Conservation (phyloP, 2,113 vertebrate genomes). For the Poeciliopsis retropinna region DNA sequence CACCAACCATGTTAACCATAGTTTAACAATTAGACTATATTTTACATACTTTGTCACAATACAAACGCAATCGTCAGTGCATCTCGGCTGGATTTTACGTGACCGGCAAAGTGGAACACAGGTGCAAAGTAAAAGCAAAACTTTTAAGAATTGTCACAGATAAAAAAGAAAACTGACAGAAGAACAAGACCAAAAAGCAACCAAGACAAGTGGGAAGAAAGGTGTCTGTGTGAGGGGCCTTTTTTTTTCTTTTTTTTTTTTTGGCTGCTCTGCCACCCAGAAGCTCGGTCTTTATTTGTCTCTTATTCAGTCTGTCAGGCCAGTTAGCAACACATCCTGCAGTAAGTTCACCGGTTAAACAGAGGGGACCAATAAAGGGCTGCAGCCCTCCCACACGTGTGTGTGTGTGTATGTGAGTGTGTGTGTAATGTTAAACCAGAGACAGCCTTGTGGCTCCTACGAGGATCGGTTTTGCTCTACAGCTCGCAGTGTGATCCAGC, state of each 20-base stretch:
- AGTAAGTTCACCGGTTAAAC: constrained; percentile 29
- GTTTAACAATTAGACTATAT: no score
- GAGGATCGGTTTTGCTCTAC: constrained; percentile 47
- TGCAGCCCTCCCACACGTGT: constrained; percentile 44
- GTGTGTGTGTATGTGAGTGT: constrained; percentile 6
- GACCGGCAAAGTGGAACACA: no score
- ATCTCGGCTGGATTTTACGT: no score
- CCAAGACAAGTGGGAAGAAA: background rate
- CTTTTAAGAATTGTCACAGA: no score
- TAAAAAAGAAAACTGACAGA: no score
- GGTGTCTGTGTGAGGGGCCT: background rate
- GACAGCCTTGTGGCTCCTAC: constrained; percentile 38
- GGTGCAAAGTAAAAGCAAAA: no score
- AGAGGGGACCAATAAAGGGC: constrained; percentile 28
- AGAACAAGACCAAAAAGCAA: background rate
- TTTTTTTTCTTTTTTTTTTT: background rate
- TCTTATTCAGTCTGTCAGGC: background rate
- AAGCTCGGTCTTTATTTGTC: background rate
- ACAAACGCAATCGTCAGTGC: no score
- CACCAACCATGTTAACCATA: no score
- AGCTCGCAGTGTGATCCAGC: constrained; percentile 39
- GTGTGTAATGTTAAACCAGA: constrained; percentile 56
- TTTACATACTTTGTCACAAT: no score
- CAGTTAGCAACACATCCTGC: constrained; percentile 8
- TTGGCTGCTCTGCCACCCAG: constrained; percentile 14